These are phyloP conservation scores for Solea solea DNA, from an alignment of 2,113 vertebrate species.

Conservation along the genomic window DNA sequence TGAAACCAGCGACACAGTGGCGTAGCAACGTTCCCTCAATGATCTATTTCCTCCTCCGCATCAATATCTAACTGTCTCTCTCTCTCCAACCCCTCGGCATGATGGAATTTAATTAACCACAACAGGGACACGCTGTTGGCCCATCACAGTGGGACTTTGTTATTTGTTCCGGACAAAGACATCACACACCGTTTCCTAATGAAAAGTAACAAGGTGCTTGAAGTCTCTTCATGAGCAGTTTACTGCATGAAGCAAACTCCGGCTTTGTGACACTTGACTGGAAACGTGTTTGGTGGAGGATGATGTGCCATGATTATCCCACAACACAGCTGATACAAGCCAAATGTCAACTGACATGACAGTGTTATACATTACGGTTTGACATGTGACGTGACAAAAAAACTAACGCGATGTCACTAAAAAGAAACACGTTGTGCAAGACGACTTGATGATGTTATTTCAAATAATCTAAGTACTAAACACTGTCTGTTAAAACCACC, in stretches of 20 bases:
- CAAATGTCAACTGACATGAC: background rate
- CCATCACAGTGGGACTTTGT: conserved; percentile 41
- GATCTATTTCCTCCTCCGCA: conserved; percentile 10
- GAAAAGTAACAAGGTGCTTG: conserved; percentile 49
- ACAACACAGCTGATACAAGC: background rate
- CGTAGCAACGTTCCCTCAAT: conserved; percentile 30
- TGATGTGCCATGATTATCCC: background rate
- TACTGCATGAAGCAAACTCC: conserved; percentile 2
- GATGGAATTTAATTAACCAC: conserved; percentile 61
- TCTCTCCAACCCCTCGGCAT: conserved; percentile 21
- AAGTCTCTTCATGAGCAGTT: conserved; percentile 31
- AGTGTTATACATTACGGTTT: background rate
- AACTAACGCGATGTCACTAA: background rate
- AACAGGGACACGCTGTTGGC: conserved; percentile 22
- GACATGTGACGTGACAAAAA: background rate
- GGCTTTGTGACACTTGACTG: background rate
- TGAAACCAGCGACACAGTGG: conserved; percentile 39
- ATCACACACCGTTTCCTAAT: conserved; percentile 45
- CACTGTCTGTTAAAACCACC: too few relatives aligned
- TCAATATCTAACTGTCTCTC: background rate
- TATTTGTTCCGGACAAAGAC: conserved; percentile 45
- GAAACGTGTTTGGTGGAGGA: background rate
- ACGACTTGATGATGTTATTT: too few relatives aligned
- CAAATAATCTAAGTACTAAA: too few relatives aligned
- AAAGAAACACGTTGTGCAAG: background rate